These are phyloP conservation scores for Sminthurides bifidus DNA, from an alignment of 1,140 invertebrate species.

Conservation along the genomic window DNA sequence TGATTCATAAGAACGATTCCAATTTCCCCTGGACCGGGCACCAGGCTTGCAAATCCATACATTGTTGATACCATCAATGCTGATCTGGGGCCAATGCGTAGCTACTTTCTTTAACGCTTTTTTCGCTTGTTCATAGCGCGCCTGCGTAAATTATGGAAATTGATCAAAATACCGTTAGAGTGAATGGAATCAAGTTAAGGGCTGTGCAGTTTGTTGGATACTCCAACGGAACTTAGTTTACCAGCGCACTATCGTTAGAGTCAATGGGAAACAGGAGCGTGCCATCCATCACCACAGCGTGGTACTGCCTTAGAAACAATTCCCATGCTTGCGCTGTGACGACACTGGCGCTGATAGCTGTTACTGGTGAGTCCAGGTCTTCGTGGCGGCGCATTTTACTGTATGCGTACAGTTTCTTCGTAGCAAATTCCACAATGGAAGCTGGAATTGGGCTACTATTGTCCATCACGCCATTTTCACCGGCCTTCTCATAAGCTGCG, in stretches of 20 bases:
- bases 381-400: conserved; percentile 62
- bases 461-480: conserved; percentile 30
- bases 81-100: conserved; percentile 63
- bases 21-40: conserved; percentile 77
- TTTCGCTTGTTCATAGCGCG: conserved; percentile 39
- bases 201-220: too few species aligned
- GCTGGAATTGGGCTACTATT: too few species aligned
- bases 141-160: conserved; percentile 33
- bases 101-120: conserved; percentile 46
- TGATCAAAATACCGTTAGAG: too few species aligned
- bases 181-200: too few species aligned
- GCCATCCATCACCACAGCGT: too few species aligned
- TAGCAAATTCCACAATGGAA: conserved; percentile 27
- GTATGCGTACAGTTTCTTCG: conserved; percentile 49
- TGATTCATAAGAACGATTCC: conserved; percentile 78
- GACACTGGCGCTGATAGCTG: too few species aligned
- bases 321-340: conserved; percentile 31
- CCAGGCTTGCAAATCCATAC: conserved; percentile 94
- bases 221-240: too few species aligned
- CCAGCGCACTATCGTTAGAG: too few species aligned
- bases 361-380: conserved; percentile 64
- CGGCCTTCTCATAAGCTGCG: conserved; percentile 42
- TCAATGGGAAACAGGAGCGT: too few species aligned
- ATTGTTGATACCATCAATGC: conserved; percentile 60
- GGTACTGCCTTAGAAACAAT: conserved; percentile 29